Conservation (phyloP, 2,113 vertebrate species). For the Trochalopteron elliotii region DNA sequence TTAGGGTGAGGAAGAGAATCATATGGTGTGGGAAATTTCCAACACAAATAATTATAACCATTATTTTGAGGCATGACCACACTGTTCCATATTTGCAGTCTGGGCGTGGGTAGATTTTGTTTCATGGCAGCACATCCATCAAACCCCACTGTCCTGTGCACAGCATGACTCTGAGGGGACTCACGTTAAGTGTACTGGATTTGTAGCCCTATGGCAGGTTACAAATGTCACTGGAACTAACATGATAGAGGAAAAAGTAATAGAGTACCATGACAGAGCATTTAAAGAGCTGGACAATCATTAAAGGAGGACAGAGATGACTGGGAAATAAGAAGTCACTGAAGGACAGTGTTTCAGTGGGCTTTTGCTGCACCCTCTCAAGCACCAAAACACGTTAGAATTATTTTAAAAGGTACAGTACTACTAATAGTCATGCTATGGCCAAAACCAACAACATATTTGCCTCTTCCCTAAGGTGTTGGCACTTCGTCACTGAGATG, state of each 20-base stretch:
- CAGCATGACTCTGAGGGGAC: not conserved
- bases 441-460: not conserved
- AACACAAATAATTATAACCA: not conserved
- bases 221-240: not conserved
- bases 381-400: not conserved
- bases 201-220: not conserved
- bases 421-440: not conserved
- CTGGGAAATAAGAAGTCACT: not conserved
- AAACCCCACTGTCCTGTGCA: not conserved
- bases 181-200: accelerated
- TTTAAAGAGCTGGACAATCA: not conserved
- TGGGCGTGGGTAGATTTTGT: not conserved
- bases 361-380: not conserved
- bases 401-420: not conserved
- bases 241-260: not conserved
- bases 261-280: not conserved
- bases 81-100: not conserved
- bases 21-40: not conserved
- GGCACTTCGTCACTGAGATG: not conserved
- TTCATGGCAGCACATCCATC: not conserved
- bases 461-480: not conserved
- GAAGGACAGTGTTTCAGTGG: not conserved
- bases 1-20: not conserved
- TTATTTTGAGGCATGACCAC: not conserved
- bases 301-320: not conserved